Evolutionary conservation across 2,797 vertebrate species (phyloP).

Genomic region (Gadopsis bispinosus): DNA sequence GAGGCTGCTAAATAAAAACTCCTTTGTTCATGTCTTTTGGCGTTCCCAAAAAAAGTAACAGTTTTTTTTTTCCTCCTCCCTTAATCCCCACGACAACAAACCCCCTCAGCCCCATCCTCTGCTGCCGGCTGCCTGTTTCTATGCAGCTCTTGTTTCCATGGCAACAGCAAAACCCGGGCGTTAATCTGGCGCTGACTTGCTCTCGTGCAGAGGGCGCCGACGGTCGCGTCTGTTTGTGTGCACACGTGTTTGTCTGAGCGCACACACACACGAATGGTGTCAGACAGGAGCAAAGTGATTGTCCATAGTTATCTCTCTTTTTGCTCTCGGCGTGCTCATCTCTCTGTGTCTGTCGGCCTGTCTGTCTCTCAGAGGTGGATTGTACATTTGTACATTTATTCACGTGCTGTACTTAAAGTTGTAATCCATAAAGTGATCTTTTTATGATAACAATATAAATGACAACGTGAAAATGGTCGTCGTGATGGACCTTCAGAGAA

Average conservation of each 20-base stretch:
- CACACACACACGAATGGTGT: constrained; percentile 13
- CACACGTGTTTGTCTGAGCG: not conserved
- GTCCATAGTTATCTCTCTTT: constrained; percentile 42
- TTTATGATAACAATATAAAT: not conserved
- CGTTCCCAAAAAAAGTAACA: constrained; percentile 55
- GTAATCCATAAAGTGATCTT: not conserved
- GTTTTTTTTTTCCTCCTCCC: constrained; percentile 4
- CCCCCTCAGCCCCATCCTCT: constrained; percentile 3
- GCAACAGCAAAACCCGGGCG: constrained; percentile 59
- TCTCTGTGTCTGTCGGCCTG: not conserved
- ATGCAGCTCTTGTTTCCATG: constrained; percentile 77
- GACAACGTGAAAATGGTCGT: not conserved
- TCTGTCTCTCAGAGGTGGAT: not conserved
- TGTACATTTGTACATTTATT: not conserved
- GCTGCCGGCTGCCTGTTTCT: constrained; percentile 59
- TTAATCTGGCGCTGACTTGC: constrained; percentile 54
- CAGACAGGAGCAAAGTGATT: constrained; percentile 44
- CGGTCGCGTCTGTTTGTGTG: constrained; percentile 42
- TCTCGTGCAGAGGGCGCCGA: constrained; percentile 46
- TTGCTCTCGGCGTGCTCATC: constrained; percentile 6
- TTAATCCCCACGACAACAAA: constrained; percentile 58
- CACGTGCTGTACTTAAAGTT: not conserved
- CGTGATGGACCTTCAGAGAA: not conserved
- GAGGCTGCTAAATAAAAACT: constrained; percentile 4
- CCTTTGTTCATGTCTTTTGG: constrained; percentile 57